phyloP scores from a whole-genome alignment of 2,888 invertebrate species.

The Esperia sulphurella region DNA sequence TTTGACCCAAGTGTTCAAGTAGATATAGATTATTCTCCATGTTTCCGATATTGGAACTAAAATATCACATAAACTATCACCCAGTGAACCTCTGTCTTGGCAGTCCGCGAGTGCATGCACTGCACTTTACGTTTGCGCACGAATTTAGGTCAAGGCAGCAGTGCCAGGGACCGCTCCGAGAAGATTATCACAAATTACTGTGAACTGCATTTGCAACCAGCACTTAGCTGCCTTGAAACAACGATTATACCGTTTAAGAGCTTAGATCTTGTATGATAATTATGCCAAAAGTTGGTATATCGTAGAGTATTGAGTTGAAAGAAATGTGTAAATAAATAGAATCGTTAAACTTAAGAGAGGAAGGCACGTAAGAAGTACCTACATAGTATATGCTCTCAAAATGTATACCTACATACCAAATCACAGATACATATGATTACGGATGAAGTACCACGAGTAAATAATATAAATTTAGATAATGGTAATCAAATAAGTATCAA shows the following conservation, averaged over 20 bases:
- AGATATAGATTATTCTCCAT: too few species aligned
- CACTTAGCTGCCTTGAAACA: not conserved
- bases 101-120: conserved; percentile 41
- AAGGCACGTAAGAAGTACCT: too few species aligned
- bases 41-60: too few species aligned
- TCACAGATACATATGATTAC: too few species aligned
- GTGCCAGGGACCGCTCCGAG: conserved; percentile 50
- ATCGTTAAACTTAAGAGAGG: too few species aligned
- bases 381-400: too few species aligned
- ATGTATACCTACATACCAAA: too few species aligned
- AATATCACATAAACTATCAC: conserved; percentile 19
- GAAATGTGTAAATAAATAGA: too few species aligned
- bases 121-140: conserved; percentile 39
- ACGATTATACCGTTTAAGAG: not conserved
- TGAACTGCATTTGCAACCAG: conserved; percentile 16
- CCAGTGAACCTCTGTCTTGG: conserved; percentile 40
- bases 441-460: too few species aligned
- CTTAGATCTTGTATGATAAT: not conserved
- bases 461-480: too few species aligned
- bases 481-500: too few species aligned
- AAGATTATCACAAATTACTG: conserved; percentile 57
- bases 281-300: not conserved
- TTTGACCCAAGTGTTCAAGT: too few species aligned
- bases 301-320: not conserved
- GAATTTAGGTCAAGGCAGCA: conserved; percentile 72